Evolutionary conservation across 2,888 invertebrate genomes (phyloP).

Genomic region (Melangyna quadrimaculata): DNA sequence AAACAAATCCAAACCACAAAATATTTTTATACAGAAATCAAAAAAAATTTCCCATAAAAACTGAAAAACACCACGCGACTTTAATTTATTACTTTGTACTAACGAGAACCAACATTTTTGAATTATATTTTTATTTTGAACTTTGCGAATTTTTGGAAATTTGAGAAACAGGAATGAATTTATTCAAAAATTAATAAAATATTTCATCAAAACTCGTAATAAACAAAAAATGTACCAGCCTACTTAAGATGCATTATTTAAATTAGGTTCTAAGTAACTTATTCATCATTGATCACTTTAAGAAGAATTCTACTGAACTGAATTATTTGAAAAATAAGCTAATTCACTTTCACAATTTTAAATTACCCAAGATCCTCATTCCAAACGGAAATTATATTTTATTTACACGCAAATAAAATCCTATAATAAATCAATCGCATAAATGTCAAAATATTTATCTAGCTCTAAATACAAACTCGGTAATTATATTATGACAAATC

Average conservation of each 20-base stretch:
- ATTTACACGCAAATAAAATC: background rate
- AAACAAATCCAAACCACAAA: background rate
- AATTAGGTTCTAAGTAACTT: background rate
- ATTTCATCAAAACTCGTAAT: background rate
- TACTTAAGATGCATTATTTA: background rate
- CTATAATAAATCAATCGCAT: slow-evolving; percentile 1
- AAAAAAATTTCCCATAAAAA: background rate
- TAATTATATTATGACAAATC: background rate
- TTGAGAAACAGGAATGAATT: background rate
- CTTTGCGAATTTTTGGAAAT: background rate
- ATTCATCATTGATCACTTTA: background rate
- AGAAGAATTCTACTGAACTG: background rate
- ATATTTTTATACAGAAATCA: background rate
- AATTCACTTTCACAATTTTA: background rate
- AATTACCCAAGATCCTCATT: slow-evolving; percentile 19
- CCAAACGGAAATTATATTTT: background rate
- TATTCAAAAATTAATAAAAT: background rate
- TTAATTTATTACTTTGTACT: background rate
- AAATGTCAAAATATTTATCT: background rate
- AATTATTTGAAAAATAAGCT: background rate
- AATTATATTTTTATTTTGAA: background rate
- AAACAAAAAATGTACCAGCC: background rate
- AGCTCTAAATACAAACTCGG: background rate
- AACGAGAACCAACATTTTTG: background rate
- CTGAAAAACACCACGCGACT: background rate